A percentile compares a stretch with the other conserved stretches of the same genome.
phyloP scores from a whole-genome alignment of 2,113 vertebrate species.

The Myotis davidii region DNA sequence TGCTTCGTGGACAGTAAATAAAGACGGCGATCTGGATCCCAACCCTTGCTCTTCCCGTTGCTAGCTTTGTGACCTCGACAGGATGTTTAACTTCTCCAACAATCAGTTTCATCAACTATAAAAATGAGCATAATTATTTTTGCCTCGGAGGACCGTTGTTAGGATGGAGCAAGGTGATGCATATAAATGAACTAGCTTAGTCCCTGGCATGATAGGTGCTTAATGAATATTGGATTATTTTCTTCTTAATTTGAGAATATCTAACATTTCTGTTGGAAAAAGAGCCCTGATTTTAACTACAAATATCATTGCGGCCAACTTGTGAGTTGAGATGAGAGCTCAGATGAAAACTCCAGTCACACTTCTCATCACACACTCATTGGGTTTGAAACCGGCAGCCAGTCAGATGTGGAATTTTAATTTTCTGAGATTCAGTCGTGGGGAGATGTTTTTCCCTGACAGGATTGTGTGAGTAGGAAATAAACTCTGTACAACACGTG shows the following conservation, averaged over 20 bases:
- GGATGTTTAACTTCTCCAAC: background rate
- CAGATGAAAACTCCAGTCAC: background rate
- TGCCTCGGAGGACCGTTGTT: background rate
- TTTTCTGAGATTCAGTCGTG: background rate
- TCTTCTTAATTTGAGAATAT: background rate
- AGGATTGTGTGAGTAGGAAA: background rate
- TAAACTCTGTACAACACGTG: background rate
- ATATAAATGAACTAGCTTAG: background rate
- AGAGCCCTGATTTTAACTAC: constrained; percentile 1
- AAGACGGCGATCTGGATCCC: accelerated
- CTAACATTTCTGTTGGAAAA: constrained; percentile 1
- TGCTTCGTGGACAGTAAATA: background rate
- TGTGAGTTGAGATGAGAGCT: background rate
- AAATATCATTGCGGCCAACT: background rate
- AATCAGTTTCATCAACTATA: background rate
- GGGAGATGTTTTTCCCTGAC: background rate
- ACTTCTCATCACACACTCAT: background rate
- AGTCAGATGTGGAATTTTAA: background rate
- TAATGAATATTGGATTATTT: background rate
- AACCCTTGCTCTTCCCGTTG: background rate
- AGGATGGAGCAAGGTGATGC: background rate
- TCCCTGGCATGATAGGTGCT: background rate
- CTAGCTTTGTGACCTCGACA: background rate
- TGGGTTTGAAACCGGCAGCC: background rate
- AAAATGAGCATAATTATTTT: background rate